phyloP scores from a whole-genome alignment of 1,140 invertebrate genomes.

The Drosophila obscura region DNA sequence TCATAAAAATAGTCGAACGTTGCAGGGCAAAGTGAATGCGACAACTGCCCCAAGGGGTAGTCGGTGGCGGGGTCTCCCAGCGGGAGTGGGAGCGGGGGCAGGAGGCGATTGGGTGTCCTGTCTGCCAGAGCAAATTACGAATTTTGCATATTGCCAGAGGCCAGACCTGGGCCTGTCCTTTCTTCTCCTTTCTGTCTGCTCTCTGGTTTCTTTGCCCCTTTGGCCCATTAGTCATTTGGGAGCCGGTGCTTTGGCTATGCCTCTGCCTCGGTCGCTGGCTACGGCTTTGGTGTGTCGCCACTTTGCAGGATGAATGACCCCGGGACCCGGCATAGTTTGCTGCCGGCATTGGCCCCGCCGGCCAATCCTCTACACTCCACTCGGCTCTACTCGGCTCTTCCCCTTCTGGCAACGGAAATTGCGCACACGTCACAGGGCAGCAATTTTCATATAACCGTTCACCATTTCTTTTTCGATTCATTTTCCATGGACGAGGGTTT shows the following conservation, averaged over 20 bases:
- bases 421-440: slow-evolving; percentile 68
- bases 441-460: slow-evolving; percentile 56
- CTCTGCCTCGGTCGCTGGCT: not conserved
- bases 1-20: slow-evolving; percentile 81
- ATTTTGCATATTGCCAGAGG: slow-evolving; percentile 78
- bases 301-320: slow-evolving; percentile 81
- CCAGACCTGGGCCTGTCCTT: slow-evolving; percentile 19
- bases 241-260: slow-evolving; percentile 20
- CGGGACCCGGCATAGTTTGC: slow-evolving; percentile 44
- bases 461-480: slow-evolving; percentile 26
- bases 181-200: slow-evolving; percentile 17
- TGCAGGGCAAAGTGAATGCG: slow-evolving; percentile 56
- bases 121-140: slow-evolving; percentile 79
- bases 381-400: not conserved
- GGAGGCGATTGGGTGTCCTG: slow-evolving; percentile 17
- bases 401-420: slow-evolving; percentile 62
- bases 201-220: slow-evolving; percentile 26
- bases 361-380: not conserved
- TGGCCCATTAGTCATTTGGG: slow-evolving; percentile 73
- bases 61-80: slow-evolving; percentile 1
- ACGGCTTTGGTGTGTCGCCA: slow-evolving; percentile 76
- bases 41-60: slow-evolving; percentile 47
- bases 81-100: slow-evolving; percentile 2
- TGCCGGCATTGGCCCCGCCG: slow-evolving; percentile 1
- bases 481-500: not conserved